Conservation (phyloP, 2,113 vertebrate genomes). For the Rutilus rutilus region DNA sequence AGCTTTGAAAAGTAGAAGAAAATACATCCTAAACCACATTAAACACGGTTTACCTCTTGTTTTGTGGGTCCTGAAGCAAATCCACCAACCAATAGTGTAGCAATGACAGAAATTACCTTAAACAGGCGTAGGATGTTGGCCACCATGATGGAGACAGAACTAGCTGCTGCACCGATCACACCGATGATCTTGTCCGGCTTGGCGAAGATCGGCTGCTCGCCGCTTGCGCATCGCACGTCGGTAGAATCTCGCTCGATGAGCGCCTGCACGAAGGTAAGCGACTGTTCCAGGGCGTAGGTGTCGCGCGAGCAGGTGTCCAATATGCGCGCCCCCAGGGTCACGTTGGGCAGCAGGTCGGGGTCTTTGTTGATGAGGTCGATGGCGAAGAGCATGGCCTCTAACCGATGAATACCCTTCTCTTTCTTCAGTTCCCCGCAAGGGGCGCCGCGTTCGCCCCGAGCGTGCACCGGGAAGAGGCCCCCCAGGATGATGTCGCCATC, state of each 20-base stretch:
- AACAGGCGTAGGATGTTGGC: conserved; percentile 98
- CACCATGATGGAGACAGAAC: conserved; percentile 98
- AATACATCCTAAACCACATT: background rate
- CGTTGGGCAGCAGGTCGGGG: conserved; percentile 91
- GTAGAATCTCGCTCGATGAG: conserved; percentile 93
- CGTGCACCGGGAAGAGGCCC: conserved; percentile 92
- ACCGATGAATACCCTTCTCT: conserved; percentile 95
- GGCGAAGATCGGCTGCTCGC: conserved; percentile 90
- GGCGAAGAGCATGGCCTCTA: conserved; percentile 97
- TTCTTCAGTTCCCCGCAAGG: conserved; percentile 97
- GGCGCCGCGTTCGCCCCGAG: conserved; percentile 91
- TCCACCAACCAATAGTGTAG: background rate
- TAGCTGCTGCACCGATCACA: conserved; percentile 94
- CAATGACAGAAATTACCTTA: conserved; percentile 81
- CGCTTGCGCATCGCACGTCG: conserved; percentile 91
- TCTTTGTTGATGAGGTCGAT: conserved; percentile 98
- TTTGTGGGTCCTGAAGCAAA: background rate
- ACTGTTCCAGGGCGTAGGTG: conserved; percentile 92
- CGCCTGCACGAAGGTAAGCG: conserved; percentile 94
- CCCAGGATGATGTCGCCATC: conserved; percentile 96
- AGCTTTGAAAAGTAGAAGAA: background rate
- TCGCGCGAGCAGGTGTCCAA: conserved; percentile 95
- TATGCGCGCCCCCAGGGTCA: conserved; percentile 91
- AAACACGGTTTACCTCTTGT: background rate
- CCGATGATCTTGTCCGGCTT: conserved; percentile 97